A percentile compares a stretch with the other conserved stretches of the same genome.
Evolutionary conservation across 2,113 vertebrate genomes (phyloP).

Genomic region (Scatophagus argus): DNA sequence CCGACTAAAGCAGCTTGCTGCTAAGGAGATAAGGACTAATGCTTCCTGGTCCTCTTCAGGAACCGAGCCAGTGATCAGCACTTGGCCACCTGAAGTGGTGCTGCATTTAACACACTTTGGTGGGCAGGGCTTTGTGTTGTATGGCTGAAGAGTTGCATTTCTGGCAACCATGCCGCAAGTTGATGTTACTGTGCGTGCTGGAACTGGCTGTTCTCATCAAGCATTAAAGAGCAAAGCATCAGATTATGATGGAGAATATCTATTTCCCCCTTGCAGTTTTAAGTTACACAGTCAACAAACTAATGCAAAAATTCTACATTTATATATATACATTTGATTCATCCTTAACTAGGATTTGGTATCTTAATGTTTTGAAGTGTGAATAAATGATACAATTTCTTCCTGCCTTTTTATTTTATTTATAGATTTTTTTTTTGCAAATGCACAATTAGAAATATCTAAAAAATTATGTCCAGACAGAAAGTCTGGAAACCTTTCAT

Average conservation of each 20-base stretch:
- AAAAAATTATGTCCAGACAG: background rate
- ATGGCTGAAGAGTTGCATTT: constrained; percentile 3
- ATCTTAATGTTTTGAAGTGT: too few relatives aligned
- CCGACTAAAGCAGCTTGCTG: constrained; percentile 63
- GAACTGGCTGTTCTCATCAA: background rate
- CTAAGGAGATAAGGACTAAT: constrained; percentile 67
- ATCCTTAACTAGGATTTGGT: too few relatives aligned
- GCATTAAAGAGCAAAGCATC: background rate
- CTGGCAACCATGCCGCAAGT: background rate
- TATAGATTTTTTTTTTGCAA: too few relatives aligned
- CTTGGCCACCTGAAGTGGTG: constrained; percentile 52
- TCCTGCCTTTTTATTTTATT: too few relatives aligned
- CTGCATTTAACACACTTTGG: constrained; percentile 3
- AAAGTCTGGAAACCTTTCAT: too few relatives aligned
- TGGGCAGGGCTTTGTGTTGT: constrained; percentile 19
- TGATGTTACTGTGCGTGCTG: background rate
- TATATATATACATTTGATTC: too few relatives aligned
- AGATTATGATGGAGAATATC: too few relatives aligned
- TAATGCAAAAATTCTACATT: too few relatives aligned
- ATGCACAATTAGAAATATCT: too few relatives aligned
- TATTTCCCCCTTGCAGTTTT: too few relatives aligned
- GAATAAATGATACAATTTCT: too few relatives aligned
- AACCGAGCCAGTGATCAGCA: constrained; percentile 49
- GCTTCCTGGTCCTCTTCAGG: constrained; percentile 47
- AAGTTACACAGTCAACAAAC: too few relatives aligned